Evolutionary conservation across 1,140 invertebrate species (phyloP).

Genomic region (Chlorops oryzae): DNA sequence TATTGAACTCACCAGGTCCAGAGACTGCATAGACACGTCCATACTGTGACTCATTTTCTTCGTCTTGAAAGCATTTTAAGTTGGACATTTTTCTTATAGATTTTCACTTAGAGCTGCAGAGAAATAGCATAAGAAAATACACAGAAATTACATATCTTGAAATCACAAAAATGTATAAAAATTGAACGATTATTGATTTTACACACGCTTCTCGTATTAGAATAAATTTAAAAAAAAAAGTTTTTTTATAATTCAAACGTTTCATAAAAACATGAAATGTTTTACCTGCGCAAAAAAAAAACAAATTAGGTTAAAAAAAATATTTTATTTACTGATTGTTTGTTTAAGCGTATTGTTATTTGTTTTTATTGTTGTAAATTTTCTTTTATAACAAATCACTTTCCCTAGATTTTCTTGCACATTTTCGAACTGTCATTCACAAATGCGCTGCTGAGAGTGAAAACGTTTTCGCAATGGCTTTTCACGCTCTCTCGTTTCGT

Average conservation of each 20-base stretch:
- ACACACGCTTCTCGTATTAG: neutral
- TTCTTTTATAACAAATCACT: too few species aligned
- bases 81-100: conserved; percentile 46
- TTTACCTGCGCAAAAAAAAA: too few species aligned
- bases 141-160: neutral
- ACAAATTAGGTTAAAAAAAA: too few species aligned
- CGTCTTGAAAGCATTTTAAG: conserved; percentile 72
- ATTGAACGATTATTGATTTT: neutral
- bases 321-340: too few species aligned
- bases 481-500: neutral
- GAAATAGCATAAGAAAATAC: neutral
- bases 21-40: conserved; percentile 96
- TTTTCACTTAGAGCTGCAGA: neutral
- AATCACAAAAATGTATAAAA: neutral
- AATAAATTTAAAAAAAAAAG: neutral
- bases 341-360: too few species aligned
- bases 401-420: neutral
- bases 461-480: neutral
- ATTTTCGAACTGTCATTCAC: neutral
- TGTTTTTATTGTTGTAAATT: too few species aligned
- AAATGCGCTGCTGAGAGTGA: neutral
- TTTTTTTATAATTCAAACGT: neutral
- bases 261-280: neutral
- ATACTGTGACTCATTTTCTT: conserved; percentile 81
- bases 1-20: conserved; percentile 75